Percentiles rank a stretch among this genome's conserved stretches.
Evolutionary conservation across 2,888 invertebrate species (phyloP).

Genomic region (Andrena dorsata): DNA sequence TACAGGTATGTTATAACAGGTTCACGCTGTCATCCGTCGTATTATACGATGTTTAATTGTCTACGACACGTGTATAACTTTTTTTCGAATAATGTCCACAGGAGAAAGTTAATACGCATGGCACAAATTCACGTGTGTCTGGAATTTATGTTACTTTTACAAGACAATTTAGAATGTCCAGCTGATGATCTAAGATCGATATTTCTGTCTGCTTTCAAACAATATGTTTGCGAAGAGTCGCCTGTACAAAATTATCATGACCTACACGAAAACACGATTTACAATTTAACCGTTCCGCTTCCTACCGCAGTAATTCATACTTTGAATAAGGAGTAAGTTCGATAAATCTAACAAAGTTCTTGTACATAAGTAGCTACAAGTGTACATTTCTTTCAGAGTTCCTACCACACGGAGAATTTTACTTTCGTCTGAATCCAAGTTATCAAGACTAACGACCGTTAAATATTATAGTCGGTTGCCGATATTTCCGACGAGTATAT

Average conservation of each 20-base stretch:
- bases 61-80: neutral
- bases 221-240: conserved; percentile 73
- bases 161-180: conserved; percentile 75
- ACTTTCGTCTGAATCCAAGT: conserved; percentile 65
- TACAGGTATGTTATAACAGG: conserved; percentile 59
- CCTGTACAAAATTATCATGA: conserved; percentile 59
- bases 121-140: conserved; percentile 78
- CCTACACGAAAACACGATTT: conserved; percentile 66
- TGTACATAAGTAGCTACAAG: neutral
- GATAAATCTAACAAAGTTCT: neutral
- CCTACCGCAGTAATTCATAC: conserved; percentile 64
- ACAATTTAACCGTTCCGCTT: conserved; percentile 67
- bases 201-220: conserved; percentile 71
- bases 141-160: conserved; percentile 77
- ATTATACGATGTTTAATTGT: neutral
- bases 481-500: conserved; percentile 76
- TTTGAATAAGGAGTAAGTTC: conserved; percentile 69
- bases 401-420: conserved; percentile 64
- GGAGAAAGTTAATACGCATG: conserved; percentile 73
- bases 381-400: conserved; percentile 43
- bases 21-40: neutral
- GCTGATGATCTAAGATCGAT: conserved; percentile 70
- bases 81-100: conserved; percentile 51
- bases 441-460: conserved; percentile 66
- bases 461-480: conserved; percentile 73